phyloP scores from a whole-genome alignment of 1,140 invertebrate species.

The Notospermus geniculatus region DNA sequence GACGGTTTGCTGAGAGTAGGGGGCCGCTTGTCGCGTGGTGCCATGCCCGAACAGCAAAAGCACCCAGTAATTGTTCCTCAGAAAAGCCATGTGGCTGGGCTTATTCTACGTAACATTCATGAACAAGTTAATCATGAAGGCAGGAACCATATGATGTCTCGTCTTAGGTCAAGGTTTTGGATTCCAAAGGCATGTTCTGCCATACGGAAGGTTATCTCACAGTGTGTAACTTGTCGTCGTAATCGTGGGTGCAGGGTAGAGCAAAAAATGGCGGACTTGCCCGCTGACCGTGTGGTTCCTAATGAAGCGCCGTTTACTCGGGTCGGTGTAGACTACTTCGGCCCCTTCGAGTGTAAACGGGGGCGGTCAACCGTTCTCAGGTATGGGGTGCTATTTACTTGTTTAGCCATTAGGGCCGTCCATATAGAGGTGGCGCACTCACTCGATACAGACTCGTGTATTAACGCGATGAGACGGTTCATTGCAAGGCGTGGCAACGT shows the following conservation, averaged over 20 bases:
- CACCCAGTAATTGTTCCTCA: conserved; percentile 24
- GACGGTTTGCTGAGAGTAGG: conserved; percentile 20
- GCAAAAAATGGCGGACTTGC: conserved; percentile 26
- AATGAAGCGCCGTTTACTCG: conserved; percentile 29
- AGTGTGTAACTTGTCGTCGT: neutral
- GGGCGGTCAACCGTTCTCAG: conserved; percentile 20
- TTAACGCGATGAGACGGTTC: conserved; percentile 26
- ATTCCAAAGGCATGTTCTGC: neutral
- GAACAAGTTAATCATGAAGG: conserved; percentile 11
- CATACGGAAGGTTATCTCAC: neutral
- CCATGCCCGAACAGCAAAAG: conserved; percentile 11
- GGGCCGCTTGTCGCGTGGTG: conserved; percentile 12
- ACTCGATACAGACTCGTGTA: conserved; percentile 21
- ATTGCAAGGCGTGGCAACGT: conserved; percentile 19
- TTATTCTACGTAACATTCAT: conserved; percentile 15
- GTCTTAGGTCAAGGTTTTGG: neutral
- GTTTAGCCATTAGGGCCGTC: conserved; percentile 23
- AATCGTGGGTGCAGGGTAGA: neutral
- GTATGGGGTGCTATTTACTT: conserved; percentile 36
- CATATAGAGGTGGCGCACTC: conserved; percentile 29
- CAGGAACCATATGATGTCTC: conserved; percentile 8
- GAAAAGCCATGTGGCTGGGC: conserved; percentile 2
- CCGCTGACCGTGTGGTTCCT: conserved; percentile 16
- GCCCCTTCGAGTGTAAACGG: conserved; percentile 28
- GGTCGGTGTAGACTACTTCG: conserved; percentile 37